These are phyloP conservation scores for Miichthys miiuy DNA, from an alignment of 2,797 vertebrate genomes.

Conservation along the genomic window DNA sequence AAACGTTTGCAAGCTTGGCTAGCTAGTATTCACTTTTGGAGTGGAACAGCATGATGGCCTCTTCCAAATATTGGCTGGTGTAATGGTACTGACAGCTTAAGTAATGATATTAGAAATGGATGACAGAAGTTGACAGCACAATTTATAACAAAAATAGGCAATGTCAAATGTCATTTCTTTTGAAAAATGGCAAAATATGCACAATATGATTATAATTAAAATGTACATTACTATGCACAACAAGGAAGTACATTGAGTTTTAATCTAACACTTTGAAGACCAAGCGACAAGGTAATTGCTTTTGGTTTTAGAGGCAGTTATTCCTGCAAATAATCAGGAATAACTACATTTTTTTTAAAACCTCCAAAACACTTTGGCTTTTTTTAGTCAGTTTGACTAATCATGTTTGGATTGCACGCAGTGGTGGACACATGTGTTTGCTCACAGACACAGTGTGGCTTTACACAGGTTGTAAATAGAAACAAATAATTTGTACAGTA, in stretches of 20 bases:
- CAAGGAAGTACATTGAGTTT: not conserved
- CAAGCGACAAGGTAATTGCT: no score
- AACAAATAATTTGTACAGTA: slow-evolving; percentile 30
- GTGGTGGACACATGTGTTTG: slow-evolving; percentile 1
- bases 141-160: no score
- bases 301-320: not conserved
- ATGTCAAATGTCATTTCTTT: no score
- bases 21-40: no score
- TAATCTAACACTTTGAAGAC: not conserved
- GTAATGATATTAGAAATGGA: no score
- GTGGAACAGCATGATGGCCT: no score
- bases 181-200: not conserved
- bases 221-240: not conserved
- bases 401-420: not conserved
- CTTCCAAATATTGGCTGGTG: no score
- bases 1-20: no score
- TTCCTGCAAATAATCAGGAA: not conserved
- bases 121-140: not conserved
- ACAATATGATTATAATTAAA: not conserved
- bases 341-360: not conserved
- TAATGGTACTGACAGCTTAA: no score
- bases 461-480: slow-evolving; percentile 11
- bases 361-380: not conserved
- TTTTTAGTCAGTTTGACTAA: slow-evolving; percentile 16
- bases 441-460: not conserved